Evolutionary conservation across 2,113 vertebrate species (phyloP), one percentile per base, ranked within the genome.

Genomic region (Epinephelus moara): DNA sequence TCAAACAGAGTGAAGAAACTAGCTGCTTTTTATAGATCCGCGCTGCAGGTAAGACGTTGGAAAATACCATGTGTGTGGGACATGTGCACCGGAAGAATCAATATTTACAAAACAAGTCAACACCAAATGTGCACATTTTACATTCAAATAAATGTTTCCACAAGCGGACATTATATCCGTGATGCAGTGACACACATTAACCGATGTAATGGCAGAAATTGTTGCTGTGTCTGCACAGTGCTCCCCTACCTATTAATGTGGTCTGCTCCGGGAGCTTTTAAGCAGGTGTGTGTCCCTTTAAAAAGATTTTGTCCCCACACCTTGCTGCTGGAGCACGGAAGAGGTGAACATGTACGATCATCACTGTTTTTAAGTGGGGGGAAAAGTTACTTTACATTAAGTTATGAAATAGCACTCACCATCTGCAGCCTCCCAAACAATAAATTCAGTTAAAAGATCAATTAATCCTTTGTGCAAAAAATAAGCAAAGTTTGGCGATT

Each of bases 181-280:
- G 21, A 53, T 25, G 15, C 40, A 64, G 9, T 9, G 18, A 49
- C 14, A n/a, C 9, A 49, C 0, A 21, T 1, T 30, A 17, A 50
- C 6, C 2, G 17, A 40, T 56, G 7, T 9, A 42, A 30, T 27
- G 19, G 17, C 11, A 70, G 3, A 68, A 23, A 7, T 30, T 1
- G 0, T 7, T 4, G 0, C 0, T 23, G 9, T 19, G 2, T 11
- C 6, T 52, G 12, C 19, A 33, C 13, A 3, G 0, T 0, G 30
- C 53, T 8, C 50, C 82, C 78, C 78, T 52, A 14, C 47, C 14
- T 3, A 23, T 74, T 52, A 67, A 71, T 5, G 21, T 88, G 82
- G 75, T 72, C 2, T 62, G 25, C 13, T 57, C 82, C 79, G 11
- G 8, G 17, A 27, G 64, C 5, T 63, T 75, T 75, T 52, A 75